phyloP scores from a whole-genome alignment of 92 coral and sea anemone species.

The Isaurus tuberculatus region DNA sequence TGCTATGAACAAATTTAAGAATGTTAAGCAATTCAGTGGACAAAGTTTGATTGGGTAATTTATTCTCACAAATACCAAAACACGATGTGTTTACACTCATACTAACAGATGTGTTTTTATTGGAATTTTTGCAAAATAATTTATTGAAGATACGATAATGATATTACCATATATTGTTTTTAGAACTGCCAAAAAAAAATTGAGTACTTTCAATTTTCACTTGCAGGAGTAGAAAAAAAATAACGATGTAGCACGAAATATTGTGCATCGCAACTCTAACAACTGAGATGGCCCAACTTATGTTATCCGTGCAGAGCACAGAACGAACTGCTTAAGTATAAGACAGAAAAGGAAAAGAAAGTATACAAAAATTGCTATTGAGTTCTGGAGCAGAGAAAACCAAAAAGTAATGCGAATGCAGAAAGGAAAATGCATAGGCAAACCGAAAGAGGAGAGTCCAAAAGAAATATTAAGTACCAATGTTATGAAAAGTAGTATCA shows the following conservation, averaged over 20 bases:
- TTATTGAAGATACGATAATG: neutral
- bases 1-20: neutral
- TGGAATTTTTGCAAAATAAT: neutral
- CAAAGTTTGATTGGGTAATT: neutral
- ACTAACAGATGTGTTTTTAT: neutral
- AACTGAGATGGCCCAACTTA: constrained; percentile 61
- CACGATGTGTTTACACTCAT: too few species aligned
- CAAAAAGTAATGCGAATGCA: constrained; percentile 21
- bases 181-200: constrained; percentile 6
- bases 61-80: too few species aligned
- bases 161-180: neutral
- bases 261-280: constrained; percentile 49
- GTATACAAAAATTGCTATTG: constrained; percentile 43
- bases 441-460: constrained; percentile 32
- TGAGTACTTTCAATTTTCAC: neutral
- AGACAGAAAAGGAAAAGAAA: constrained; percentile 47
- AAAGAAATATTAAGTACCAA: neutral
- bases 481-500: neutral
- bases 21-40: neutral
- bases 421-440: constrained; percentile 37
- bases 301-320: constrained; percentile 53
- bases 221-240: constrained; percentile 32
- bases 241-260: constrained; percentile 53
- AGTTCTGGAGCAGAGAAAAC: constrained; percentile 52
- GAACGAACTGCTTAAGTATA: constrained; percentile 27